These are phyloP conservation scores for Lindbergichthys nudifrons DNA, from an alignment of 2,797 vertebrate species.

Conservation along the genomic window DNA sequence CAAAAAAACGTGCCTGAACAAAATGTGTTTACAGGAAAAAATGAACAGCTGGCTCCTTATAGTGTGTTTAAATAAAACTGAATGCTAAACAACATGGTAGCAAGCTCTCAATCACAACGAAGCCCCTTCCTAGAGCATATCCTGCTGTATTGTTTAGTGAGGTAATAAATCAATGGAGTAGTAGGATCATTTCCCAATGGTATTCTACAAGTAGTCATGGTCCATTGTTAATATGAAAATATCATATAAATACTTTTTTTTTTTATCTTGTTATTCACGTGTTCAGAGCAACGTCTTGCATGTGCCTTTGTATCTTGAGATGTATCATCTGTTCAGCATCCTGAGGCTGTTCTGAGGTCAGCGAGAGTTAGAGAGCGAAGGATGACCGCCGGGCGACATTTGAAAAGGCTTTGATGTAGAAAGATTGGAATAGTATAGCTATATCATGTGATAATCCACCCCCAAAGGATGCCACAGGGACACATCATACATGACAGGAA, in stretches of 20 bases:
- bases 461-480: conserved; percentile 24
- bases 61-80: no score
- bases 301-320: neutral
- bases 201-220: neutral
- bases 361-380: conserved; percentile 9
- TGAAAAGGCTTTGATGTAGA: conserved; percentile 53
- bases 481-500: conserved; percentile 30
- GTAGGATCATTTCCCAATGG: no score
- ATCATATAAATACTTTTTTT: no score
- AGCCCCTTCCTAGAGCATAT: no score
- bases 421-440: conserved; percentile 43
- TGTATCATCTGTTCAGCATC: conserved; percentile 20
- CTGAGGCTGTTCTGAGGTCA: conserved; percentile 49
- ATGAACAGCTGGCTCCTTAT: no score
- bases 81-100: no score
- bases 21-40: no score
- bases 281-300: neutral
- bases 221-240: conserved; percentile 1
- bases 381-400: conserved; percentile 38
- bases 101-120: no score
- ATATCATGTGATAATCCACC: conserved; percentile 43
- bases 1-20: no score
- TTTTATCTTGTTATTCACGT: neutral
- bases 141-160: no score
- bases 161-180: no score